Conservation (phyloP, 2,797 vertebrate genomes). For the Aphelocoma californica region DNA sequence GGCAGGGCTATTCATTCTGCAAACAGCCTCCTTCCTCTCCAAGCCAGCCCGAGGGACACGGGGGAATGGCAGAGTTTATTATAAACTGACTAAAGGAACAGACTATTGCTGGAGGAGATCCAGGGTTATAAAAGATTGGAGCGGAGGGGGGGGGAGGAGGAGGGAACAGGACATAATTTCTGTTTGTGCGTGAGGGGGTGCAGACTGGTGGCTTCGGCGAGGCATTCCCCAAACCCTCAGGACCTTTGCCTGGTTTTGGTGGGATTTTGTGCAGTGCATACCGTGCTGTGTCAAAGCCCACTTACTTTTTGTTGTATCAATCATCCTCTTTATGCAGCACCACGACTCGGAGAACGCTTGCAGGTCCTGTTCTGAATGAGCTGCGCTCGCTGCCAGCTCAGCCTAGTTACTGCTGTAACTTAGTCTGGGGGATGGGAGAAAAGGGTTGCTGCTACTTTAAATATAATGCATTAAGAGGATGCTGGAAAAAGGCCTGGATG, state of each 20-base stretch:
- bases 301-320: constrained; percentile 62
- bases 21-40: constrained; percentile 31
- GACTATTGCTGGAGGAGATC: constrained; percentile 63
- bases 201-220: neutral
- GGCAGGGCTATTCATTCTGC: constrained; percentile 47
- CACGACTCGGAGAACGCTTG: constrained; percentile 14
- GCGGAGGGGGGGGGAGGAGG: neutral
- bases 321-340: constrained; percentile 59
- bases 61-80: constrained; percentile 63
- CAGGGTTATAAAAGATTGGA: constrained; percentile 55
- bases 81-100: constrained; percentile 54
- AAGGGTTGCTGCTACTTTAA: constrained; percentile 79
- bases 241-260: constrained; percentile 22
- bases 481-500: constrained; percentile 80
- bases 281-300: constrained; percentile 22
- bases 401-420: constrained; percentile 66
- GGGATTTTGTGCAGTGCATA: constrained; percentile 13
- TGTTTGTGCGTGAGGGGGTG: constrained; percentile 12
- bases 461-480: constrained; percentile 79
- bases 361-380: constrained; percentile 52
- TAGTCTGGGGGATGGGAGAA: constrained; percentile 68
- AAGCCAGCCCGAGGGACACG: constrained; percentile 42
- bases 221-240: constrained; percentile 19
- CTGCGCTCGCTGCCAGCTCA: constrained; percentile 57
- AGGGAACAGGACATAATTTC: constrained; percentile 28